Evolutionary conservation across 2,113 vertebrate species (phyloP).

Genomic region (Microtus pennsylvanicus): DNA sequence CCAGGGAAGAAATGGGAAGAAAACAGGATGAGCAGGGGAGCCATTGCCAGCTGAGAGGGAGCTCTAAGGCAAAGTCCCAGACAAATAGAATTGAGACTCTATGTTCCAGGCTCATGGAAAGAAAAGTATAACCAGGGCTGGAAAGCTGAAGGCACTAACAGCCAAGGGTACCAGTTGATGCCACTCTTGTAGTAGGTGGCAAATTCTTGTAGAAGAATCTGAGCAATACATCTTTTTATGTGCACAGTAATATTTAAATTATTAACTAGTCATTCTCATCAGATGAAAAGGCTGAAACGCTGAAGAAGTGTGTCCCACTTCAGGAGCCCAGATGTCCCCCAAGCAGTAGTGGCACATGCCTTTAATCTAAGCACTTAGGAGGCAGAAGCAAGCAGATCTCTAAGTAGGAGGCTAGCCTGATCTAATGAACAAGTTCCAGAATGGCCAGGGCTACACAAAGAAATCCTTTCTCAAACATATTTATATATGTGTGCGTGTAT

Average conservation of each 20-base stretch:
- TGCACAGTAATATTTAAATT: neutral
- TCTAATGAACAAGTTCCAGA: too few species aligned
- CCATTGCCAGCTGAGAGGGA: neutral
- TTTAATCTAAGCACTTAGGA: too few species aligned
- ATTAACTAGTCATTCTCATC: neutral
- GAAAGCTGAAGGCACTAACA: neutral
- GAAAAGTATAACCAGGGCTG: neutral
- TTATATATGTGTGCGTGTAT: too few species aligned
- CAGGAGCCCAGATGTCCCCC: neutral
- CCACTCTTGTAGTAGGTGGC: neutral
- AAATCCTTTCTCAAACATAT: neutral
- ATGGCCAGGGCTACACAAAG: too few species aligned
- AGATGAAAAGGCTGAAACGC: neutral
- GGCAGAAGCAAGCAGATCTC: too few species aligned
- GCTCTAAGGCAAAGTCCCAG: accelerated
- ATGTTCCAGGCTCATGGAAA: neutral
- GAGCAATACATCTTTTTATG: neutral
- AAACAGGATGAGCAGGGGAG: neutral
- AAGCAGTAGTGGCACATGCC: neutral
- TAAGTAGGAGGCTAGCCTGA: too few species aligned
- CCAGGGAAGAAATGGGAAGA: neutral
- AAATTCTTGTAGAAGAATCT: neutral
- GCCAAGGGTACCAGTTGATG: neutral
- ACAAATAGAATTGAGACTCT: neutral
- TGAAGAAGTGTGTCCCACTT: neutral